phyloP scores from a whole-genome alignment of 1,140 invertebrate genomes.

The Cotesia glomerata region DNA sequence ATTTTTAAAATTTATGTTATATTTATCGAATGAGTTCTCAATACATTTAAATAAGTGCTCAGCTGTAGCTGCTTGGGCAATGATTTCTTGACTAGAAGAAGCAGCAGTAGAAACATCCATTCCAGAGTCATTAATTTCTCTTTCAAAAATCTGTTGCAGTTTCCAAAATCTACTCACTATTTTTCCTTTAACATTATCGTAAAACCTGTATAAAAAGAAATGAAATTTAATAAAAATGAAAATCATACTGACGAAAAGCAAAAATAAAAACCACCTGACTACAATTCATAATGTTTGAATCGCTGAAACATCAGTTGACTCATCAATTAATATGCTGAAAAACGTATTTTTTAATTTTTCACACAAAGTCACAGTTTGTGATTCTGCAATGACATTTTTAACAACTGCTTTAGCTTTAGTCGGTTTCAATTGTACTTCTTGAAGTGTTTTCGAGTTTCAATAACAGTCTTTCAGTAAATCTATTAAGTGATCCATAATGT shows the following conservation, averaged over 20 bases:
- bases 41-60: conserved; percentile 30
- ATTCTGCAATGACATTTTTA: conserved; percentile 37
- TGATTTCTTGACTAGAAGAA: conserved; percentile 2
- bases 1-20: conserved; percentile 47
- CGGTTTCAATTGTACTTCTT: conserved; percentile 21
- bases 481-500: conserved; percentile 6
- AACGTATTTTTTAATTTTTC: background rate
- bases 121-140: background rate
- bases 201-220: conserved; percentile 20
- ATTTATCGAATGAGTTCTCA: conserved; percentile 35
- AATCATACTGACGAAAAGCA: background rate
- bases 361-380: conserved; percentile 9
- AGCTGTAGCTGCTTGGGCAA: conserved; percentile 27
- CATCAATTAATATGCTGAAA: conserved; percentile 23
- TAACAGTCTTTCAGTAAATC: conserved; percentile 11
- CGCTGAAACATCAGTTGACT: conserved; percentile 39
- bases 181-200: conserved; percentile 10
- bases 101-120: background rate
- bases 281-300: conserved; percentile 32
- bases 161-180: conserved; percentile 35
- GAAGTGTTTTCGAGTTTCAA: conserved; percentile 22
- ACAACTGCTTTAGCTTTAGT: conserved; percentile 33
- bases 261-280: conserved; percentile 4
- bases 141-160: conserved; percentile 28
- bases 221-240: background rate